Evolutionary conservation across 2,113 vertebrate genomes (phyloP).

Genomic region (Cyprinodon variegatus): DNA sequence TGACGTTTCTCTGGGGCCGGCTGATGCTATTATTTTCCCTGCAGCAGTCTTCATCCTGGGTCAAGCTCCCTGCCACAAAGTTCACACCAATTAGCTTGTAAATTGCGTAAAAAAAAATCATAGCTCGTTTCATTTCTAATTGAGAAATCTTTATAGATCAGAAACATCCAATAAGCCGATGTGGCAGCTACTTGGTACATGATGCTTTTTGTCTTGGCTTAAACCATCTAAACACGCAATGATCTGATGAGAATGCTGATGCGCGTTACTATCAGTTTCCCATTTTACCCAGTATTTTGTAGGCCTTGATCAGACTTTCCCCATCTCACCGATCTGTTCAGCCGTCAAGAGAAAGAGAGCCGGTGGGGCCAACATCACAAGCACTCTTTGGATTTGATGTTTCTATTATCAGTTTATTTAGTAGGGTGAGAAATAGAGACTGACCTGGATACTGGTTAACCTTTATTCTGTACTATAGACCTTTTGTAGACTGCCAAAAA

Average conservation of each 20-base stretch:
- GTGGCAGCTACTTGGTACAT: constrained; percentile 40
- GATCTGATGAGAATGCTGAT: background rate
- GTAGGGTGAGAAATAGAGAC: constrained; percentile 27
- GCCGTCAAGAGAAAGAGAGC: constrained; percentile 15
- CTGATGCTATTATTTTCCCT: constrained; percentile 60
- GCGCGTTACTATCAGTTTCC: background rate
- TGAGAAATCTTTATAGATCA: constrained; percentile 14
- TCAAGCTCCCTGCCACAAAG: constrained; percentile 9
- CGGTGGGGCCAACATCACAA: constrained; percentile 15
- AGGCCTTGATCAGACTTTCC: background rate
- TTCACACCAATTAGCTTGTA: constrained; percentile 10
- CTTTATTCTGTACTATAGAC: constrained; percentile 17
- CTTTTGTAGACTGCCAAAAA: background rate
- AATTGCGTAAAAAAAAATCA: constrained; percentile 8
- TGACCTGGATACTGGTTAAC: constrained; percentile 54
- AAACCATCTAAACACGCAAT: constrained; percentile 58
- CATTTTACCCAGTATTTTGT: background rate
- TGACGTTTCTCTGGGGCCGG: constrained; percentile 59
- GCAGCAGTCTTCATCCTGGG: constrained; percentile 58
- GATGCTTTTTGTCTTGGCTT: constrained; percentile 52
- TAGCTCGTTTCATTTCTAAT: constrained; percentile 20
- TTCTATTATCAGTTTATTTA: constrained; percentile 57
- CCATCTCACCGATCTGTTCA: constrained; percentile 20
- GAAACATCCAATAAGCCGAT: constrained; percentile 38
- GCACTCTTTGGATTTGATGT: constrained; percentile 46